These are phyloP conservation scores for Orchesella cincta DNA, from an alignment of 1,140 invertebrate genomes.

Conservation along the genomic window DNA sequence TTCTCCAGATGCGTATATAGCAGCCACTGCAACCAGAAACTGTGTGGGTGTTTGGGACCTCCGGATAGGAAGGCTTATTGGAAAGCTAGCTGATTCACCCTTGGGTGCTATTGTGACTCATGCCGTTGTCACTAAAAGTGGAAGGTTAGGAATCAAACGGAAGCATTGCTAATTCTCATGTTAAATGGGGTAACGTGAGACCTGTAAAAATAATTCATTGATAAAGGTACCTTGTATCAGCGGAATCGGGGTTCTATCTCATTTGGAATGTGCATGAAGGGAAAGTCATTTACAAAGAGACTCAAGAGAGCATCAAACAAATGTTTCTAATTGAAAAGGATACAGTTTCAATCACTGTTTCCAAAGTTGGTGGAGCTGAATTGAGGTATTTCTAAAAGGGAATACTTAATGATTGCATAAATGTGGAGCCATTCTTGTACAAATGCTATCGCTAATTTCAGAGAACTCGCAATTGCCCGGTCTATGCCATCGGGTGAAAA, in stretches of 20 bases:
- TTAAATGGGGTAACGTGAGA: too few species aligned
- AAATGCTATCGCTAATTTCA: constrained; percentile 41
- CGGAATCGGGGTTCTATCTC: constrained; percentile 88
- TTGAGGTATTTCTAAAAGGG: constrained; percentile 30
- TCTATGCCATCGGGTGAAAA: constrained; percentile 66
- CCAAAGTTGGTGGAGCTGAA: constrained; percentile 55
- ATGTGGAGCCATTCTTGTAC: not conserved
- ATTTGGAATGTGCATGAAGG: constrained; percentile 88
- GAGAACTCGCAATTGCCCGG: constrained; percentile 54
- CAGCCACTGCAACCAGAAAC: constrained; percentile 84
- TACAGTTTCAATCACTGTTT: constrained; percentile 81
- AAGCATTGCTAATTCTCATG: too few species aligned
- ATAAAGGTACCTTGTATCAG: constrained; percentile 77
- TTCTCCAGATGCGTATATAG: constrained; percentile 71
- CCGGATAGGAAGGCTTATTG: constrained; percentile 76
- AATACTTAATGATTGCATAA: not conserved
- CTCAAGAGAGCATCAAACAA: constrained; percentile 82
- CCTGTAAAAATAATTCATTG: too few species aligned
- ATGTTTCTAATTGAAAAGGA: constrained; percentile 81
- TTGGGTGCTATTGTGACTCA: constrained; percentile 91
- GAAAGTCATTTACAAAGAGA: constrained; percentile 79
- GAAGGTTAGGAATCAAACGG: constrained; percentile 65
- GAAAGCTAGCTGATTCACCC: constrained; percentile 86
- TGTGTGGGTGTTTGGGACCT: constrained; percentile 95
- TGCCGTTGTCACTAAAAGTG: constrained; percentile 78